phyloP scores from a whole-genome alignment of 2,797 vertebrate genomes.

The Numenius phaeopus region DNA sequence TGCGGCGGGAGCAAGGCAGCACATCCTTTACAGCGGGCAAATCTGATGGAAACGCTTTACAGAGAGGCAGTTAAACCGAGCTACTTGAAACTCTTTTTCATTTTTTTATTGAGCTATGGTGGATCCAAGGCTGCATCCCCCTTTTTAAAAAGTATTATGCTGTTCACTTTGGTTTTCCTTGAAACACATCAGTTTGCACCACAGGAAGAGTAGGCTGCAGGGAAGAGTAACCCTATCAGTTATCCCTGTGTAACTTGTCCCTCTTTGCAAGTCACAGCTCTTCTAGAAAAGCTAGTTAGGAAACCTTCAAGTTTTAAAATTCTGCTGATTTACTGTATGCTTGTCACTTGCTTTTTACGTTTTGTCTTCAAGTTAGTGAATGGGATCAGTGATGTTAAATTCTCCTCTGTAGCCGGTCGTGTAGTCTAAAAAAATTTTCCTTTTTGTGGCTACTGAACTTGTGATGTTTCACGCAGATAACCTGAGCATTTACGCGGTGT shows the following conservation, averaged over 20 bases:
- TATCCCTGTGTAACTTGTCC: not conserved
- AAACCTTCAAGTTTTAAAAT: not conserved
- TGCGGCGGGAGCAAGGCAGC: not conserved
- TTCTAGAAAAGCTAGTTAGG: not conserved
- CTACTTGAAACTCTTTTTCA: not conserved
- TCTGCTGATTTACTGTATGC: not conserved
- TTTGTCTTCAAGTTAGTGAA: not conserved
- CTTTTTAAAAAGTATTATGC: not conserved
- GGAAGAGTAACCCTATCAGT: not conserved
- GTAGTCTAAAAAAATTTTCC: not conserved
- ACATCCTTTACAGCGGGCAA: not conserved
- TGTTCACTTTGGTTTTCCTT: not conserved
- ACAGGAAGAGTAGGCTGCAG: not conserved
- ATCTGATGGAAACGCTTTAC: not conserved
- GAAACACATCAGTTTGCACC: not conserved
- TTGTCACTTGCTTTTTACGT: not conserved
- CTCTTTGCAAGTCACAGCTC: not conserved
- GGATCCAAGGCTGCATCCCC: not conserved
- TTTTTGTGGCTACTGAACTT: not conserved
- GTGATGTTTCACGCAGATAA: not conserved
- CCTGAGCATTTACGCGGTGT: accelerated
- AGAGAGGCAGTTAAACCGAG: not conserved
- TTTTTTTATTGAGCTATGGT: not conserved
- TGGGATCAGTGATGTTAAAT: not conserved
- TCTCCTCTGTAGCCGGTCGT: not conserved